Percentiles rank a stretch among this genome's conserved stretches.
phyloP scores from a whole-genome alignment of 2,888 invertebrate genomes.

The Plebejus argus region DNA sequence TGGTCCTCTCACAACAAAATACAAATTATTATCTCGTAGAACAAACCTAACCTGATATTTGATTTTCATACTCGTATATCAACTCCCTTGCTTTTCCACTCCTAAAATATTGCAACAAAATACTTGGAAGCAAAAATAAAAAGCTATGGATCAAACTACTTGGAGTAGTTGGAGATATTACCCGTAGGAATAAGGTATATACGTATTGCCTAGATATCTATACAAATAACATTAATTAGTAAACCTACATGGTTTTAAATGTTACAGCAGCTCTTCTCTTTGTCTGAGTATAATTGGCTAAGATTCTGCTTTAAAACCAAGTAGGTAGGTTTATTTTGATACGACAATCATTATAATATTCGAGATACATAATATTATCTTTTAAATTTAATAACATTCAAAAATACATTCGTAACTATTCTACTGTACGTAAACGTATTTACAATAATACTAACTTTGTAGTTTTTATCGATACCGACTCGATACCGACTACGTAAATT shows the following conservation, averaged over 20 bases:
- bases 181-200: not conserved
- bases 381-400: slow-evolving; percentile 16
- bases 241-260: not conserved
- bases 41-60: not conserved
- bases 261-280: not conserved
- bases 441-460: slow-evolving; percentile 5
- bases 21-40: no score
- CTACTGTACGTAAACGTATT: slow-evolving; percentile 8
- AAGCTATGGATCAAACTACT: slow-evolving; percentile 22
- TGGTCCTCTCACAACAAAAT: no score
- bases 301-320: not conserved
- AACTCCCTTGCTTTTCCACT: not conserved
- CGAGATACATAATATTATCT: slow-evolving; percentile 25
- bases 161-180: not conserved
- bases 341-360: not conserved
- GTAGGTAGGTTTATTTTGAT: not conserved
- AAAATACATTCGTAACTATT: not conserved
- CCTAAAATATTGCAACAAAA: not conserved
- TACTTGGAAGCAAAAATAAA: slow-evolving; percentile 2
- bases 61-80: not conserved
- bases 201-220: not conserved
- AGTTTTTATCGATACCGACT: no score
- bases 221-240: not conserved
- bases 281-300: no score
- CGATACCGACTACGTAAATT: no score